Evolutionary conservation across 2,797 vertebrate species (phyloP), one percentile per base, ranked within the genome.

Genomic region (Acipenser transmontanus): DNA sequence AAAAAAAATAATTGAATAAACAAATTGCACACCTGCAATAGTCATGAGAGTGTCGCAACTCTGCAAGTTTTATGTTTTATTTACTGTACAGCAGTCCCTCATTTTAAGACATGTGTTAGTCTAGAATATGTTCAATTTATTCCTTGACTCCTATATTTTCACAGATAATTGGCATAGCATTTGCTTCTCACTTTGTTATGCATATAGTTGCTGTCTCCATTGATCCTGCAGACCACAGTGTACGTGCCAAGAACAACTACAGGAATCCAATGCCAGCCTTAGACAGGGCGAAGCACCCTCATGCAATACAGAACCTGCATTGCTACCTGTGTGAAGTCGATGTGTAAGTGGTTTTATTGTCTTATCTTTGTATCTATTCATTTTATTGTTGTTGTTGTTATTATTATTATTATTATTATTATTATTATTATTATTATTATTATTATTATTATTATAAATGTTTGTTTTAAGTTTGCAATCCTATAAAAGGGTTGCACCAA

Each of bases 291-390:
- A 89, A 88, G 69, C 84, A 87, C 8, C 20, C 69, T 0, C 85
- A 84, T 0, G 88, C 89, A 50, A 91, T 91, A 69, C 80, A 89
- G 72, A 84, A 92, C 74, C 83, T 84, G n/a, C 82, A 85, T 50
- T 92, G 88, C 71, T 84, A 83, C 50, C 70, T 92, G 6, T 92
- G 89, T 76, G 84, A 92, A 52, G 76, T 82, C 20, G 76, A 77
- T 1, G 86, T 88, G 88, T 91, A 86, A 9, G 88, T 87, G 75
- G 71, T 49, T 47, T 48, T 54, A 12, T 50, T 52, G 14, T 64
- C 8, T 60, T 7, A 7, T 20, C 59, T 60, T 7, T 17, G 7
- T 61, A 62, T 47, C 20, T 9, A 59, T 54, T 48, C 6, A 62
- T 14, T 12, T 52, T 12, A 51, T 2, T 7, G 11, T 51, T 51